Evolutionary conservation across 23 tunicate genomes (phyloP).

Genomic region (Ciona savignyi): DNA sequence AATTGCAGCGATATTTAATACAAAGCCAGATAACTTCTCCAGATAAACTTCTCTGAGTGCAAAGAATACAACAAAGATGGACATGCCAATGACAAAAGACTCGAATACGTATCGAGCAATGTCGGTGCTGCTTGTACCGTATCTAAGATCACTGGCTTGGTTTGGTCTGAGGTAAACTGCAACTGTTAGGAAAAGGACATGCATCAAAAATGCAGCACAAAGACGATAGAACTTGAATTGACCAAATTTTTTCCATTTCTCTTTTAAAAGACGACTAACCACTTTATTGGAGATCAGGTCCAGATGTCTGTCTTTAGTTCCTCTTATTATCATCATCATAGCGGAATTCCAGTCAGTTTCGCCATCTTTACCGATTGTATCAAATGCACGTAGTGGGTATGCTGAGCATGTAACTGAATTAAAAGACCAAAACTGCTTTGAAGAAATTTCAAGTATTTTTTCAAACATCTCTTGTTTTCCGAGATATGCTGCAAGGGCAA

Average conservation of each 20-base stretch:
- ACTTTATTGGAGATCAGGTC: slow-evolving; percentile 60
- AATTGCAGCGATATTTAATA: slow-evolving; percentile 40
- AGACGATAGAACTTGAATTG: slow-evolving; percentile 46
- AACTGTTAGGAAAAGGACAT: slow-evolving; percentile 43
- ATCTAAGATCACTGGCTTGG: slow-evolving; percentile 20
- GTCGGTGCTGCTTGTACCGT: slow-evolving; percentile 27
- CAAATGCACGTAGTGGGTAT: slow-evolving; percentile 65
- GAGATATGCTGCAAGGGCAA: slow-evolving; percentile 73
- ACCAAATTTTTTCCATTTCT: slow-evolving; percentile 82
- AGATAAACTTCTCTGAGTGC: slow-evolving; percentile 37
- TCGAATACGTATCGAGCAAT: slow-evolving; percentile 83
- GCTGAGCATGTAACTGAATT: slow-evolving; percentile 73
- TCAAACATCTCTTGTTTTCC: slow-evolving; percentile 77
- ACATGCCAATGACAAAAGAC: slow-evolving; percentile 19
- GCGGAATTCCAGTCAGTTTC: slow-evolving; percentile 91
- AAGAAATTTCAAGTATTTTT: slow-evolving; percentile 63
- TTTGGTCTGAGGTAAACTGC: slow-evolving; percentile 75
- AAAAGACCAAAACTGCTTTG: slow-evolving; percentile 67
- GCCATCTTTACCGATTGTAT: slow-evolving; percentile 59
- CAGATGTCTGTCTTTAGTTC: slow-evolving; percentile 57
- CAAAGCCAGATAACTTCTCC: slow-evolving; percentile 42
- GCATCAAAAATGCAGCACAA: slow-evolving; percentile 34
- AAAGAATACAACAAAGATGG: slow-evolving; percentile 26
- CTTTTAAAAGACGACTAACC: slow-evolving; percentile 48
- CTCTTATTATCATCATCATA: slow-evolving; percentile 84